A percentile compares a stretch with the other conserved stretches of the same genome.
phyloP scores from a whole-genome alignment of 2,888 invertebrate genomes.

The Apodemia mormo region DNA sequence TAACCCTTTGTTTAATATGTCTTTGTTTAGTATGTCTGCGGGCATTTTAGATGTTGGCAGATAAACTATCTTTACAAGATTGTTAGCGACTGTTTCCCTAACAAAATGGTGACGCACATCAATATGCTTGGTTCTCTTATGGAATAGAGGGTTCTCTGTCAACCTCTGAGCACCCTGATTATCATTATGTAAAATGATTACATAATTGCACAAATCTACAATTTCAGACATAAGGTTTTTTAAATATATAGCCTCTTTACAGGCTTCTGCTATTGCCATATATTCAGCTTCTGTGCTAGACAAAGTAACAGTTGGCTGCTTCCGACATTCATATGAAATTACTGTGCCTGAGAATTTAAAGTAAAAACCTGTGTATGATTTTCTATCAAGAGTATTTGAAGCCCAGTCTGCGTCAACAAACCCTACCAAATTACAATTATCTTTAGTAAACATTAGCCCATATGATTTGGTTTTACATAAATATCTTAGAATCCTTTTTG shows the following conservation, averaged over 20 bases:
- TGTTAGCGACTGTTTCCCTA: not conserved
- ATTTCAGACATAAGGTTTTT: constrained; percentile 27
- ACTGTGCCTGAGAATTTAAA: constrained; percentile 39
- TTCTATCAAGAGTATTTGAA: constrained; percentile 37
- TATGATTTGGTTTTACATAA: constrained; percentile 35
- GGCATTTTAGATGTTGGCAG: constrained; percentile 26
- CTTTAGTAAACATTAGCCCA: constrained; percentile 33
- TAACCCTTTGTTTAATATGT: constrained; percentile 26
- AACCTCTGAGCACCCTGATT: not conserved
- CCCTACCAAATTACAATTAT: constrained; percentile 29
- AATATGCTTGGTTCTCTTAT: not conserved
- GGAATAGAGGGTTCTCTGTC: not conserved
- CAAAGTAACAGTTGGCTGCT: constrained; percentile 33
- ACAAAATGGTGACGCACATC: constrained; percentile 3
- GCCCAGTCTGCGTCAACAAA: constrained; percentile 43
- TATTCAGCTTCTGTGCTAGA: constrained; percentile 27
- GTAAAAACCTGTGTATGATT: constrained; percentile 41
- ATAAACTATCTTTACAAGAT: not conserved
- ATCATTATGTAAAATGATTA: not conserved
- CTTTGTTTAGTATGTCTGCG: constrained; percentile 42
- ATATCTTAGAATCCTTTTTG: constrained; percentile 42
- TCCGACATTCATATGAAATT: constrained; percentile 44
- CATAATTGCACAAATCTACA: not conserved
- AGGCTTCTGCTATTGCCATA: constrained; percentile 29
- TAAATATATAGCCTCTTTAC: constrained; percentile 33